These are phyloP conservation scores for Diaprepes abbreviatus DNA, from an alignment of 2,888 invertebrate genomes.

Conservation along the genomic window DNA sequence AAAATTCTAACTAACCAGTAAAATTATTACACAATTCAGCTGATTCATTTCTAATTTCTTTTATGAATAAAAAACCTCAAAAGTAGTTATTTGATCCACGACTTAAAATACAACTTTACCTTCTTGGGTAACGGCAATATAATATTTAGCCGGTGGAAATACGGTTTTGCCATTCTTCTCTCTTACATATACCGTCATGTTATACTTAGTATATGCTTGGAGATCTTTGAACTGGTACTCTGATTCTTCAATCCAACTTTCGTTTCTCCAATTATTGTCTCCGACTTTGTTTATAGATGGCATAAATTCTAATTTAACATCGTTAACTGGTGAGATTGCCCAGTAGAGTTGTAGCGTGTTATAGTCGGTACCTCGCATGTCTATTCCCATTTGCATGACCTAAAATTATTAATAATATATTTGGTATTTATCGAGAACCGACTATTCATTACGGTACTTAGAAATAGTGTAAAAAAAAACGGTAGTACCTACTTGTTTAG, in stretches of 20 bases:
- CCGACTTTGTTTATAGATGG: slow-evolving; percentile 75
- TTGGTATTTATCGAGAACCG: too few relatives aligned
- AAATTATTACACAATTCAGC: too few relatives aligned
- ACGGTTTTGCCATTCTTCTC: slow-evolving; percentile 71
- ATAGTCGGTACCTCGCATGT: slow-evolving; percentile 73
- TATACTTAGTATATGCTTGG: slow-evolving; percentile 81
- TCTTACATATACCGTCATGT: slow-evolving; percentile 82
- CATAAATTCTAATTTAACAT: slow-evolving; percentile 73
- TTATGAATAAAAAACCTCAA: too few relatives aligned
- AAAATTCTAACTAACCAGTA: too few relatives aligned
- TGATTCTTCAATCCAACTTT: slow-evolving; percentile 75
- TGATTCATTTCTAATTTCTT: too few relatives aligned
- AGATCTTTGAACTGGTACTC: slow-evolving; percentile 75
- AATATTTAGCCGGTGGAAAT: slow-evolving; percentile 76
- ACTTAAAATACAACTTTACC: too few relatives aligned
- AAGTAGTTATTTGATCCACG: too few relatives aligned
- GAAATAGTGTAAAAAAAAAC: too few relatives aligned
- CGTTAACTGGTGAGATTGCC: slow-evolving; percentile 68
- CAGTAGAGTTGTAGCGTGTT: slow-evolving; percentile 77
- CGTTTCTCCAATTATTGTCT: slow-evolving; percentile 72
- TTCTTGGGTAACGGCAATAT: slow-evolving; percentile 77
- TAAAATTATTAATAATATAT: too few relatives aligned
- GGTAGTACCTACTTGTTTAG: too few relatives aligned
- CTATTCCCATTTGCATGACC: slow-evolving; percentile 76
- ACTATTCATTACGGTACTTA: too few relatives aligned